Percentiles rank a stretch among this genome's conserved stretches.
phyloP scores from a whole-genome alignment of 2,113 vertebrate species.

The Hyperopisus bebe region DNA sequence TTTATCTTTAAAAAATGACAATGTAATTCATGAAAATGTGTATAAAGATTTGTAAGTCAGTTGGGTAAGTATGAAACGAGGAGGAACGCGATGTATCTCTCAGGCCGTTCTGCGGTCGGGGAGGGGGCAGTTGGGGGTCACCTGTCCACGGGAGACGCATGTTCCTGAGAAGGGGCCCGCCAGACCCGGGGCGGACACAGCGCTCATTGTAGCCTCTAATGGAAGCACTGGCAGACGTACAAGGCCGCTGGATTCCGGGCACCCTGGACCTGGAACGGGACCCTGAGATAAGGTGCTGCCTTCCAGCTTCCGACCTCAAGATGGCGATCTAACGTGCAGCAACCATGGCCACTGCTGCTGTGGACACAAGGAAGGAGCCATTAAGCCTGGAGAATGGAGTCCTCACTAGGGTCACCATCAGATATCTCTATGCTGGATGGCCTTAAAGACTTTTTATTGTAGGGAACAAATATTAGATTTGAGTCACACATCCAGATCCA shows the following conservation, averaged over 20 bases:
- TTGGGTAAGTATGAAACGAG: not conserved
- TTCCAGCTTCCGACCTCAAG: not conserved
- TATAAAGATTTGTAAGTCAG: not conserved
- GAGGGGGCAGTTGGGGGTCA: not conserved
- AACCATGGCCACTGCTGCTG: not conserved
- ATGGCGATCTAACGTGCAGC: not conserved
- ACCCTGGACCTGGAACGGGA: not conserved
- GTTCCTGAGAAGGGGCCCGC: not conserved
- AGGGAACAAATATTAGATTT: not conserved
- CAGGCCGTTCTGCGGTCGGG: not conserved
- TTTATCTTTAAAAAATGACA: not conserved
- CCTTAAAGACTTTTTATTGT: not conserved
- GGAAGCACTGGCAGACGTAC: slow-evolving; percentile 34
- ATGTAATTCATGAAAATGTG: not conserved
- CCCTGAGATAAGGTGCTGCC: not conserved
- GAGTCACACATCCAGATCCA: not conserved
- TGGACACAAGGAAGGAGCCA: not conserved
- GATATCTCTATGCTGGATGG: not conserved
- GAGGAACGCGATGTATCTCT: not conserved
- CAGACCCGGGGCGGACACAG: not conserved
- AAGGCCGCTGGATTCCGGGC: slow-evolving; percentile 5
- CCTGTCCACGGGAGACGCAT: not conserved
- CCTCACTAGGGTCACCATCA: not conserved
- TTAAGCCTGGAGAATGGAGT: not conserved
- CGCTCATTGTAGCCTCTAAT: slow-evolving; percentile 24